phyloP scores from a whole-genome alignment of 2,888 invertebrate species.

The Catocala fraxini region DNA sequence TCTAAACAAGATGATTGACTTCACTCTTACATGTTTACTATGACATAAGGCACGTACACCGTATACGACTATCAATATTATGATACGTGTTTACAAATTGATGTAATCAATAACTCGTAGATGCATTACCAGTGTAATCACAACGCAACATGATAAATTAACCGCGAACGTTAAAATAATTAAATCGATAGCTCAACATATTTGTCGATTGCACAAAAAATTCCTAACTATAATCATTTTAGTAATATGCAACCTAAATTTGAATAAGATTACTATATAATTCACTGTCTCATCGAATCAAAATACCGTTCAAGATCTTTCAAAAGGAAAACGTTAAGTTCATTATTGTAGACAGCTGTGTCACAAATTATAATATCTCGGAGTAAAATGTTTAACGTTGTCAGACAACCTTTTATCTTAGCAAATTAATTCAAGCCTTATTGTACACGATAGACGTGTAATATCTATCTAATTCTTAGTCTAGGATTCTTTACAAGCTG shows the following conservation, averaged over 20 bases:
- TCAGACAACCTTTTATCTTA: constrained; percentile 45
- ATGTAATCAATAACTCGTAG: background rate
- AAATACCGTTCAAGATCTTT: constrained; percentile 37
- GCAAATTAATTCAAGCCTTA: constrained; percentile 45
- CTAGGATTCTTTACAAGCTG: background rate
- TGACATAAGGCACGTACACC: too few relatives aligned
- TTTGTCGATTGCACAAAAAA: background rate
- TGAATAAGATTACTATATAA: constrained; percentile 15
- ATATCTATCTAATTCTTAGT: constrained; percentile 31
- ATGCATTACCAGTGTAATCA: background rate
- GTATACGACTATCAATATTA: constrained; percentile 1
- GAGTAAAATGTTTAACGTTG: constrained; percentile 48
- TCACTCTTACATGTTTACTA: too few relatives aligned
- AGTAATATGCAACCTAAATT: background rate
- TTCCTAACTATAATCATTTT: background rate
- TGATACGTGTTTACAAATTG: background rate
- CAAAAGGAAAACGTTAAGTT: constrained; percentile 47
- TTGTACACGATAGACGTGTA: constrained; percentile 32
- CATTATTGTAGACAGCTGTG: constrained; percentile 49
- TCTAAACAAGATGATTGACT: too few relatives aligned
- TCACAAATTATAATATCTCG: constrained; percentile 51
- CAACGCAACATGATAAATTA: background rate
- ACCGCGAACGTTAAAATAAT: background rate
- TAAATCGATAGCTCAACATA: constrained; percentile 1
- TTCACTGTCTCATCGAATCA: constrained; percentile 38